Percentiles rank a stretch among this genome's conserved stretches.
These are phyloP conservation scores for Brachionus angularis DNA, from an alignment of 1,140 invertebrate genomes.

Conservation along the genomic window DNA sequence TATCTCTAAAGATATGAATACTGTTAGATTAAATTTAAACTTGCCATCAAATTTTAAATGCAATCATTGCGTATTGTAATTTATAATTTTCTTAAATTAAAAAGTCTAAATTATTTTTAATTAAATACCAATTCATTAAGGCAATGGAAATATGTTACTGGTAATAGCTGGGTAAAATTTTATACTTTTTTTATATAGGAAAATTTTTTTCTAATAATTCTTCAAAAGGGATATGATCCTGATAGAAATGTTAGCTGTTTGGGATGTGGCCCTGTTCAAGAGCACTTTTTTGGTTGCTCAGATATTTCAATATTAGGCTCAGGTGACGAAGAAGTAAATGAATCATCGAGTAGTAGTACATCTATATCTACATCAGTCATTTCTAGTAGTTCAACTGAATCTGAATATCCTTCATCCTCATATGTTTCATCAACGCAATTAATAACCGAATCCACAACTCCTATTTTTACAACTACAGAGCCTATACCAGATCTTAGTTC, in stretches of 20 bases:
- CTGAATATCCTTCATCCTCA: not conserved
- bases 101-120: not conserved
- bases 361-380: no score
- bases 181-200: not conserved
- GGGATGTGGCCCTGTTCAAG: slow-evolving; percentile 48
- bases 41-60: slow-evolving; percentile 23
- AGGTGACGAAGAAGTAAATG: slow-evolving; percentile 2
- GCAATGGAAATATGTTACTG: slow-evolving; percentile 42
- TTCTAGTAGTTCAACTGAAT: not conserved
- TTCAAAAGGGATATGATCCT: slow-evolving; percentile 2
- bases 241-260: slow-evolving; percentile 45
- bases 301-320: slow-evolving; percentile 47
- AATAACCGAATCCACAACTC: not conserved
- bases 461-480: not conserved
- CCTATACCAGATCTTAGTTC: not conserved
- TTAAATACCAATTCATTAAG: not conserved
- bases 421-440: no score
- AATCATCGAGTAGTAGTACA: no score
- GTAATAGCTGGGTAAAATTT: slow-evolving; percentile 22
- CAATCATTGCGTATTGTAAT: slow-evolving; percentile 8
- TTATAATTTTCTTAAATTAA: not conserved
- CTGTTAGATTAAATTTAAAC: not conserved
- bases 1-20: not conserved
- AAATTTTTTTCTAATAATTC: not conserved
- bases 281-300: slow-evolving; percentile 49